Base-by-base conservation (phyloP, 2,113 vertebrate species). In the Pionites leucogaster region DNA sequence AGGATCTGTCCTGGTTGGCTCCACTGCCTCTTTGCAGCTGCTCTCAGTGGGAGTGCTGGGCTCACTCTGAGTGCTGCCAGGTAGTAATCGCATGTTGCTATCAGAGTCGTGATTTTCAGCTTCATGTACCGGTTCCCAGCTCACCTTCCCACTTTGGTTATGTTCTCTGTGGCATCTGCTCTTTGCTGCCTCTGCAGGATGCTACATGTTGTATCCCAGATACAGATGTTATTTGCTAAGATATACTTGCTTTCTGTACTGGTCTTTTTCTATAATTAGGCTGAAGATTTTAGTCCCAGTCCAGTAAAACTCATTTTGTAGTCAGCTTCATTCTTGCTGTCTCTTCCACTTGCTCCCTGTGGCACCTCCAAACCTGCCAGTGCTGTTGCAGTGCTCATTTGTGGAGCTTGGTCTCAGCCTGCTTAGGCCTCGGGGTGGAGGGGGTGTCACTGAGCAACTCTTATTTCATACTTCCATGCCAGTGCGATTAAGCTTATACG, bases 1-100 rank as follows among this genome's bases (percentile, higher is more conserved):
- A 65, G 57, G 85, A 42, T 74, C 85, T 70, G 76, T 42, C 87
- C 82, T 42, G 19, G 7, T 81, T 90, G 86, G 37, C 90, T 86
- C 31, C 68, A 4, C 41, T 53, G 55, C 35, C 50, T 65, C 37
- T 62, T 39, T 68, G 77, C 81, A 79, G 70, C 83, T 92, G 79
- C 59, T 80, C 31, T 25, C 1, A 0, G 50, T 75, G 52, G 52
- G 39, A 94, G 65, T 14, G 62, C 83, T 63, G 74, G 67, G 77
- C 72, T 86, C 47, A 1, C 64, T 67, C 25, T 52, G 49, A 16
- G 72, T 89, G 47, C 90, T 91, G 85, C 83, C 80, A 90, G 80
- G 80, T 31, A 68, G 23, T 3, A 44, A 44, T 84, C 0, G 0
- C 29, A 5, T 3, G 24, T 39, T 86, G 74, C 88, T 17, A 3